These are phyloP conservation scores for Petrocephalus microphthalmus DNA, from an alignment of 2,113 vertebrate genomes.

Conservation along the genomic window DNA sequence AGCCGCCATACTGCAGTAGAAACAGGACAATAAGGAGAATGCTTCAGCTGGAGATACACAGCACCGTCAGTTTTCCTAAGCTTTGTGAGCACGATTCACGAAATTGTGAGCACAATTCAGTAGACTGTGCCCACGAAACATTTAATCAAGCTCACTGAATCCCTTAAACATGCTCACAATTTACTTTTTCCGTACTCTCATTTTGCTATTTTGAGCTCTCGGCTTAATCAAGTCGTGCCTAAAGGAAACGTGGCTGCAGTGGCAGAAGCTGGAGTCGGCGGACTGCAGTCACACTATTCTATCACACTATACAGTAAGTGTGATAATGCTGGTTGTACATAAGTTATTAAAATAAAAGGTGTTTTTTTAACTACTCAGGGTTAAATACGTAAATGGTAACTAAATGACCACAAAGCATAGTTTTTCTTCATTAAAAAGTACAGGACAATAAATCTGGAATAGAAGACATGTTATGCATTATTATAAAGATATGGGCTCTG, in stretches of 20 bases:
- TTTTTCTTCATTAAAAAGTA: not conserved
- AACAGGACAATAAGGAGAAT: not conserved
- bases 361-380: not conserved
- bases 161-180: not conserved
- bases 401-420: not conserved
- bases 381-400: not conserved
- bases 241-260: not conserved
- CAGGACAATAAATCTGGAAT: not conserved
- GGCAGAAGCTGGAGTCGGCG: not conserved
- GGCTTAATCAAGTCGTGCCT: not conserved
- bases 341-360: not conserved
- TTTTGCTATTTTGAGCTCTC: not conserved
- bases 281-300: not conserved
- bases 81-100: too few species aligned
- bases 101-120: not conserved
- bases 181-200: not conserved
- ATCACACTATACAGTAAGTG: too few species aligned
- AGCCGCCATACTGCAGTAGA: too few species aligned
- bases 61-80: too few species aligned
- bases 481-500: not conserved
- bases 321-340: not conserved
- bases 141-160: not conserved
- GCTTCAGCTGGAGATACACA: not conserved
- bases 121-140: not conserved
- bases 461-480: not conserved